Percentiles rank a stretch among this genome's conserved stretches.
These are phyloP conservation scores for Alexandromys oeconomus DNA, from an alignment of 2,797 vertebrate genomes.

Conservation along the genomic window DNA sequence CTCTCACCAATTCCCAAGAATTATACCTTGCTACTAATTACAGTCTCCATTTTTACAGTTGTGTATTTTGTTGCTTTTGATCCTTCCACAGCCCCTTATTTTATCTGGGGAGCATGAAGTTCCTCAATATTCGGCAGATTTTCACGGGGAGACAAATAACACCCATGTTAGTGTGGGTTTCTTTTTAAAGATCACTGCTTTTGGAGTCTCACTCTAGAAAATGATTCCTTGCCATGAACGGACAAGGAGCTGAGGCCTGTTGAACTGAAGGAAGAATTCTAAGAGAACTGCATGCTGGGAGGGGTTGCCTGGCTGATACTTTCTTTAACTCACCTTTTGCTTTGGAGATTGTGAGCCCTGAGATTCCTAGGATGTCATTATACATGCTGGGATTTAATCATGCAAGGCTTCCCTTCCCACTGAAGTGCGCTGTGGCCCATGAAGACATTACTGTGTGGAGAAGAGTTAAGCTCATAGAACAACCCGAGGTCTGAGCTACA, in stretches of 20 bases:
- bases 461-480: slow-evolving; percentile 60
- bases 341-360: slow-evolving; percentile 56
- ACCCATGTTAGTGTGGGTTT: slow-evolving; percentile 13
- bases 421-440: not conserved
- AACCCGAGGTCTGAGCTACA: slow-evolving; percentile 42
- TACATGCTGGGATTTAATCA: slow-evolving; percentile 63
- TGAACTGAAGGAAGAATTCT: slow-evolving; percentile 43
- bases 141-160: slow-evolving; percentile 50
- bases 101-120: slow-evolving; percentile 15
- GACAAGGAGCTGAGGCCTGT: slow-evolving; percentile 43
- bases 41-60: not conserved
- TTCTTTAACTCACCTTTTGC: slow-evolving; percentile 61
- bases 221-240: slow-evolving; percentile 32
- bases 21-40: not conserved
- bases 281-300: slow-evolving; percentile 65
- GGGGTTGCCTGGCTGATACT: slow-evolving; percentile 8
- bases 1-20: not conserved
- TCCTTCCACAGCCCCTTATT: not conserved
- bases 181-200: slow-evolving; percentile 45
- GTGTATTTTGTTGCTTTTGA: not conserved
- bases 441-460: slow-evolving; percentile 59
- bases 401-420: not conserved
- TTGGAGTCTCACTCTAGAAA: slow-evolving; percentile 4
- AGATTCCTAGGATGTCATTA: slow-evolving; percentile 69
- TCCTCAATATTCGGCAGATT: slow-evolving; percentile 57